Conservation (phyloP, 2,888 invertebrate genomes). For the Eurytoma californica region DNA sequence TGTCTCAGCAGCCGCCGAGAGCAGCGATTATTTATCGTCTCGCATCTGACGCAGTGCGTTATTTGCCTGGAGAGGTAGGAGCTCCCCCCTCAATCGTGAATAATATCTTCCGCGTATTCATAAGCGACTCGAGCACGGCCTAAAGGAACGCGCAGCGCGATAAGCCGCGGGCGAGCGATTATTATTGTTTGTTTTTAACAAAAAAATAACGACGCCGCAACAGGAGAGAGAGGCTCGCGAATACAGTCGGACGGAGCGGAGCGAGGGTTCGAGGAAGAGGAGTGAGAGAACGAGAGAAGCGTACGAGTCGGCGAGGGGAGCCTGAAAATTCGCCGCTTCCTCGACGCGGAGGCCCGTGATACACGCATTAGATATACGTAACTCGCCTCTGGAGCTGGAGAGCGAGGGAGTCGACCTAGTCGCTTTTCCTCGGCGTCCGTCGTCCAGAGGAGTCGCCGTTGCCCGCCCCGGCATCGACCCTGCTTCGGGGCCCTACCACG, state of each 20-base stretch:
- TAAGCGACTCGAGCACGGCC: too few species aligned
- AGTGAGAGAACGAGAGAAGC: background rate
- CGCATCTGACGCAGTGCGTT: conserved; percentile 72
- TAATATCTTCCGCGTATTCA: too few species aligned
- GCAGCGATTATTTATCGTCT: conserved; percentile 51
- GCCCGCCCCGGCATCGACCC: background rate
- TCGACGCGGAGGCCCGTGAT: background rate
- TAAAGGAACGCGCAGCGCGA: too few species aligned
- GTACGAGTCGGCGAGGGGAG: background rate
- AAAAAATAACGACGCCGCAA: too few species aligned
- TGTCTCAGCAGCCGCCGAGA: conserved; percentile 26
- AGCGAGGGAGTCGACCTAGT: conserved; percentile 2
- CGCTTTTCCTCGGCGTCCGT: too few species aligned
- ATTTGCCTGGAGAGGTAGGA: conserved; percentile 58
- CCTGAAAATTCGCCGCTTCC: too few species aligned
- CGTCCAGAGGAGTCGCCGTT: too few species aligned
- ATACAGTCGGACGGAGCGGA: too few species aligned
- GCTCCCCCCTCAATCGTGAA: background rate
- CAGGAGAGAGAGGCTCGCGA: too few species aligned
- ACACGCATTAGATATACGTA: background rate
- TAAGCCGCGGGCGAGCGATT: too few species aligned
- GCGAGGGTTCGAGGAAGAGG: background rate
- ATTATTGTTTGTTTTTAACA: background rate
- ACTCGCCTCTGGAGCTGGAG: conserved; percentile 9
- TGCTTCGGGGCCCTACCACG: background rate